These are phyloP conservation scores for Macrosiphum euphorbiae DNA, from an alignment of 2,888 invertebrate genomes.

Conservation along the genomic window DNA sequence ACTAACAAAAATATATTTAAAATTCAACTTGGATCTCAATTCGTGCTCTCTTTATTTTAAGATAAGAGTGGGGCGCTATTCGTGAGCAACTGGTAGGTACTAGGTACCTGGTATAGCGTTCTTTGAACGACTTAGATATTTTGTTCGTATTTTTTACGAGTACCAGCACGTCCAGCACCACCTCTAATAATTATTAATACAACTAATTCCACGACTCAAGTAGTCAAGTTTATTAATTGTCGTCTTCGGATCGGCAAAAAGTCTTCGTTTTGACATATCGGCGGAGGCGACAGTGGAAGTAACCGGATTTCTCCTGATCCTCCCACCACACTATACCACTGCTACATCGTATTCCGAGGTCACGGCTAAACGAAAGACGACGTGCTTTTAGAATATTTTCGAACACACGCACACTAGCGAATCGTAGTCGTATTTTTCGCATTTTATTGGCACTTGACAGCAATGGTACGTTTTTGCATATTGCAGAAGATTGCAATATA, in stretches of 20 bases:
- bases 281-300: background rate
- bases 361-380: conserved; percentile 25
- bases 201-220: background rate
- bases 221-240: background rate
- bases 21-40: too few relatives aligned
- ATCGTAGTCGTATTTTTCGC: background rate
- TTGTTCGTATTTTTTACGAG: background rate
- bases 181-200: background rate
- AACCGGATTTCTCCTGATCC: conserved; percentile 42
- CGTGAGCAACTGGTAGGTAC: background rate
- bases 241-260: background rate
- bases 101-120: background rate
- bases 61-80: too few relatives aligned
- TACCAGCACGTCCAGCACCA: background rate
- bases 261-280: conserved; percentile 23
- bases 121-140: background rate
- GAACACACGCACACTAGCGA: background rate
- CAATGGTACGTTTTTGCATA: background rate
- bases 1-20: too few relatives aligned
- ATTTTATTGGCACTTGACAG: background rate
- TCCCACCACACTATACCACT: background rate
- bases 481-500: background rate
- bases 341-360: conserved; percentile 23
- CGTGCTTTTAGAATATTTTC: background rate
- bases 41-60: too few relatives aligned